These are phyloP conservation scores for Drosophila anomelani DNA, from an alignment of 2,888 invertebrate species.

Conservation along the genomic window DNA sequence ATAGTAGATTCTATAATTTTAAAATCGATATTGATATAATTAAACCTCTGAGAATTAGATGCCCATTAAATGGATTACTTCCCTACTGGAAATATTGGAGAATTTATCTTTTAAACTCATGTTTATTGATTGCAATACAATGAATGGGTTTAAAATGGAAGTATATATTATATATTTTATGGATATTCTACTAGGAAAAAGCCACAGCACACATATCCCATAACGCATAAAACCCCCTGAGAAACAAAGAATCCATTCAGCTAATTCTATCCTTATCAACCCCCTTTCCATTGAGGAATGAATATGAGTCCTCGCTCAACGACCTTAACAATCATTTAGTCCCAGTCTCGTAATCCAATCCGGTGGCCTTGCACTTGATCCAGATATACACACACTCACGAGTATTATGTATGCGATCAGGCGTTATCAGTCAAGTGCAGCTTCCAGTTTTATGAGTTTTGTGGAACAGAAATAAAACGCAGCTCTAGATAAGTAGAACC, in stretches of 20 bases:
- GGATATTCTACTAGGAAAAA: too few relatives aligned
- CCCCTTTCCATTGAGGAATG: neutral
- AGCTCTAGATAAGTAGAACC: constrained; percentile 13
- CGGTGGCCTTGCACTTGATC: constrained; percentile 44
- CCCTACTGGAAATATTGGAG: neutral
- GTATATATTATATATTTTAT: too few relatives aligned
- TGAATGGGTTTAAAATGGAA: too few relatives aligned
- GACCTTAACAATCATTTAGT: constrained; percentile 4
- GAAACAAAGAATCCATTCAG: neutral
- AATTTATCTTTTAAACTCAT: neutral
- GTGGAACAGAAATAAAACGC: constrained; percentile 2
- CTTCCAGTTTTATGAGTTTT: constrained; percentile 22
- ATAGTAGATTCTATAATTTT: too few relatives aligned
- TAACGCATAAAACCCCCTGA: neutral
- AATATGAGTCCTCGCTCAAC: constrained; percentile 6
- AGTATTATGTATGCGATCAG: constrained; percentile 3
- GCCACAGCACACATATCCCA: neutral
- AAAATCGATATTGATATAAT: neutral
- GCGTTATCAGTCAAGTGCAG: constrained; percentile 43
- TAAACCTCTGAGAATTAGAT: neutral
- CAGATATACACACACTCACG: constrained; percentile 12
- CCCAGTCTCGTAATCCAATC: constrained; percentile 6
- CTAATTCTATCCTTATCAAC: neutral
- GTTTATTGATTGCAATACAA: neutral
- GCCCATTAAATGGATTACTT: neutral